Evolutionary conservation across 2,888 invertebrate species (phyloP), one percentile per base, ranked within the genome.

Genomic region (Drosophila neonasuta): DNA sequence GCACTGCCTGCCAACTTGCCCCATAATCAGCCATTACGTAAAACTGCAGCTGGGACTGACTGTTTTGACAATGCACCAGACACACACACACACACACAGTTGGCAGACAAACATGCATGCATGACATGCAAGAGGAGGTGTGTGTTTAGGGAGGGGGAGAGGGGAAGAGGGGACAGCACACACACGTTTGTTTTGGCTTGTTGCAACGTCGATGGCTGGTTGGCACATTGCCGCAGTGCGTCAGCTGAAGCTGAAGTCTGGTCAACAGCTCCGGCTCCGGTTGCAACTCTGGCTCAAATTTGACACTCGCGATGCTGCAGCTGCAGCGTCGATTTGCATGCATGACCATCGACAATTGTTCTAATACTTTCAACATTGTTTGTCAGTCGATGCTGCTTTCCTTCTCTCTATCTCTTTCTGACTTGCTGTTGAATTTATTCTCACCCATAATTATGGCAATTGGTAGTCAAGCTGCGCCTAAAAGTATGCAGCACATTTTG

Each of bases 391-490:
- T 34, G 10, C 29, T 30, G 52, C 57, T 48, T 17, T 11, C 44
- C 11, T 13, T 15, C 34, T 39, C 10, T 13, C 41, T 11, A 0
- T 15, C 29, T 6, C 39, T 0, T 7, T 34, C 17, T 51, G 49
- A 58, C 24, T 24, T 24, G 4, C 24, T 2, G 24, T 24, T 24
- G 24, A 24, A 71, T 62, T 60, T 60, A 74, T 67, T 59, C 60
- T 59, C 50, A 61, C 56, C 68, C 79, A 80, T 82, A 83, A 82
- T 82, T 86, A 86, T 82, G 77, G 81, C 84, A 77, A 82, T 80
- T 75, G 79, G 72, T 71, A 74, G 71, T 77, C 74, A 64, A 61
- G 63, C 55, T 55, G 48, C 69, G 71, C 64, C 71, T 71, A 59
- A 68, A 74, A 74, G 68, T 62, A 74, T 69, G 63, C 74, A 59